Conservation (phyloP, 2,113 vertebrate genomes). For the Pristiophorus japonicus region DNA sequence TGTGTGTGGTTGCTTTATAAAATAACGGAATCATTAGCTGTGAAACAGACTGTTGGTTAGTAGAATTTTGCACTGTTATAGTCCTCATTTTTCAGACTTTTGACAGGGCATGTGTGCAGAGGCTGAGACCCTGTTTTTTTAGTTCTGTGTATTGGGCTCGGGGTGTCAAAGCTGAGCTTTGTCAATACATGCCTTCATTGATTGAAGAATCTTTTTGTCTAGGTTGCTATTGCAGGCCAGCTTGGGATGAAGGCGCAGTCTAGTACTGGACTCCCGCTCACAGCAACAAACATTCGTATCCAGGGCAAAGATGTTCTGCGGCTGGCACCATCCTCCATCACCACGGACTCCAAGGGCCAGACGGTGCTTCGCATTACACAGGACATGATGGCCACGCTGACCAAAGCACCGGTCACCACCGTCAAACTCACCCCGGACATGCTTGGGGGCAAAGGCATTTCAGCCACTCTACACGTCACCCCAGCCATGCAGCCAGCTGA, state of each 20-base stretch:
- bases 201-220: constrained; percentile 4
- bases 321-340: constrained; percentile 88
- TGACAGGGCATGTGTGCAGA: not conserved
- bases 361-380: constrained; percentile 92
- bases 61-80: not conserved
- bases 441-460: constrained; percentile 80
- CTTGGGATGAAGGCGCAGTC: constrained; percentile 77
- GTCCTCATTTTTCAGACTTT: not conserved
- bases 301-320: constrained; percentile 92
- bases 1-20: not conserved
- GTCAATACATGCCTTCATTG: not conserved
- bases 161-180: not conserved
- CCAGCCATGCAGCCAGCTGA: constrained; percentile 65
- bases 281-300: constrained; percentile 86
- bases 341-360: constrained; percentile 89
- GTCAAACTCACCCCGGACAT: constrained; percentile 94
- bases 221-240: constrained; percentile 92
- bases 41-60: too few species aligned
- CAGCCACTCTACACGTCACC: constrained; percentile 81
- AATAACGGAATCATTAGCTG: not conserved
- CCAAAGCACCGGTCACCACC: constrained; percentile 87
- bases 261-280: constrained; percentile 71
- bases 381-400: constrained; percentile 96
- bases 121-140: not conserved
- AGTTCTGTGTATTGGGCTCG: not conserved